phyloP scores from a whole-genome alignment of 2,113 vertebrate genomes.

The Calyptommatus sinebrachiatus region DNA sequence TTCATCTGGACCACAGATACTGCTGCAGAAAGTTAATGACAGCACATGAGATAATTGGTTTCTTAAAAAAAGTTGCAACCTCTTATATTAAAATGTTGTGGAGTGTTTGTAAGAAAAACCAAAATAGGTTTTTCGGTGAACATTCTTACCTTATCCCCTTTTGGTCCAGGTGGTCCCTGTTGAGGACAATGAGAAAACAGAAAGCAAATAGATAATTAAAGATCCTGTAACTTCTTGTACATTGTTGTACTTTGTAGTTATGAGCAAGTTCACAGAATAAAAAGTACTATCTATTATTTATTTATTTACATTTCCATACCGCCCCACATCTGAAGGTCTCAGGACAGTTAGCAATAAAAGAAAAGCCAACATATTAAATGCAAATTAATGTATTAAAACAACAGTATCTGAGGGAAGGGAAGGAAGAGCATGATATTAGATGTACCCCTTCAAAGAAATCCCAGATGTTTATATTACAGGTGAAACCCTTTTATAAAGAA shows the following conservation, averaged over 20 bases:
- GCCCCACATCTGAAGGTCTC: too few relatives aligned
- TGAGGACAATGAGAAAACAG: slow-evolving; percentile 48
- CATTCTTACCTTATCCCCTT: slow-evolving; percentile 90
- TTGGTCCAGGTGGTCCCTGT: slow-evolving; percentile 86
- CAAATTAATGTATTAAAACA: too few relatives aligned
- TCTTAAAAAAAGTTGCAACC: background rate
- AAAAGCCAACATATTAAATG: too few relatives aligned
- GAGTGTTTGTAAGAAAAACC: background rate
- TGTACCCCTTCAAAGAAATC: too few relatives aligned
- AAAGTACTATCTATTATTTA: background rate
- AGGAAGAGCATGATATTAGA: too few relatives aligned
- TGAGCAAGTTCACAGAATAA: background rate
- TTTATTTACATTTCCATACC: too few relatives aligned
- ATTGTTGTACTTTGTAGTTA: background rate
- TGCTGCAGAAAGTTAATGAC: background rate
- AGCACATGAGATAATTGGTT: background rate
- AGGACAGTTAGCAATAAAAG: too few relatives aligned
- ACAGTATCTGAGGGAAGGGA: too few relatives aligned
- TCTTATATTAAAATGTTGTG: background rate
- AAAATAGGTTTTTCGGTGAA: fast-evolving
- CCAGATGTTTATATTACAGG: too few relatives aligned
- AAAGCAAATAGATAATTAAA: slow-evolving; percentile 18
- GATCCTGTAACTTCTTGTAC: background rate
- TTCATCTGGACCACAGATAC: background rate
- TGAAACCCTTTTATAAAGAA: too few relatives aligned